Percentiles rank a stretch among this genome's conserved stretches.
Evolutionary conservation across 2,113 vertebrate genomes (phyloP).

Genomic region (Tachysurus fulvidraco): DNA sequence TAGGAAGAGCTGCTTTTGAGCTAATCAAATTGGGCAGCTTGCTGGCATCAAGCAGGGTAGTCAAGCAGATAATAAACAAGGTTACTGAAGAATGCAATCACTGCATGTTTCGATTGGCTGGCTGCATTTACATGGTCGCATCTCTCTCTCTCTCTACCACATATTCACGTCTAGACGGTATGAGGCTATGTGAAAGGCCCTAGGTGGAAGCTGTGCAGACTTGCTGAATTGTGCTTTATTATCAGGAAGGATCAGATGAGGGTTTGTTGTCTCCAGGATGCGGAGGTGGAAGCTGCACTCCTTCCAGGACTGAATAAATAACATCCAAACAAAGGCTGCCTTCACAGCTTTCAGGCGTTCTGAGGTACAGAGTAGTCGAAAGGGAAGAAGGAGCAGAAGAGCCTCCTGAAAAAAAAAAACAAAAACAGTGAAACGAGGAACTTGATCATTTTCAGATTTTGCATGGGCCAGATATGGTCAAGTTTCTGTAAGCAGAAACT

Average conservation of each 20-base stretch:
- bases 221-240: conserved; percentile 39
- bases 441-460: conserved; percentile 17
- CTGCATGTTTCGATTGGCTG: conserved; percentile 30
- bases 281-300: conserved; percentile 45
- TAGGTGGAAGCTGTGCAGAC: conserved; percentile 28
- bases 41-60: conserved; percentile 35
- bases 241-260: conserved; percentile 44
- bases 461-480: not conserved
- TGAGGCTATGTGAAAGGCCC: not conserved
- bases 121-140: conserved; percentile 35
- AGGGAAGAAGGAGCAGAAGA: not conserved
- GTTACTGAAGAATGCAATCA: conserved; percentile 52
- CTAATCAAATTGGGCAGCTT: conserved; percentile 28
- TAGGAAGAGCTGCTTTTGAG: conserved; percentile 20
- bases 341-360: conserved; percentile 25
- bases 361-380: not conserved
- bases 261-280: conserved; percentile 42
- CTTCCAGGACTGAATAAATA: conserved; percentile 48
- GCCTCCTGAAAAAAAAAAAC: not conserved
- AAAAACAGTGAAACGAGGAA: not conserved
- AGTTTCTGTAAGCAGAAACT: not conserved
- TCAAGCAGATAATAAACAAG: conserved; percentile 47
- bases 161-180: not conserved
- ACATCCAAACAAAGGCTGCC: conserved; percentile 43
- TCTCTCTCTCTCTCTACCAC: not conserved